Evolutionary conservation across 2,888 invertebrate genomes (phyloP).

Genomic region (Cerceris rybyensis): DNA sequence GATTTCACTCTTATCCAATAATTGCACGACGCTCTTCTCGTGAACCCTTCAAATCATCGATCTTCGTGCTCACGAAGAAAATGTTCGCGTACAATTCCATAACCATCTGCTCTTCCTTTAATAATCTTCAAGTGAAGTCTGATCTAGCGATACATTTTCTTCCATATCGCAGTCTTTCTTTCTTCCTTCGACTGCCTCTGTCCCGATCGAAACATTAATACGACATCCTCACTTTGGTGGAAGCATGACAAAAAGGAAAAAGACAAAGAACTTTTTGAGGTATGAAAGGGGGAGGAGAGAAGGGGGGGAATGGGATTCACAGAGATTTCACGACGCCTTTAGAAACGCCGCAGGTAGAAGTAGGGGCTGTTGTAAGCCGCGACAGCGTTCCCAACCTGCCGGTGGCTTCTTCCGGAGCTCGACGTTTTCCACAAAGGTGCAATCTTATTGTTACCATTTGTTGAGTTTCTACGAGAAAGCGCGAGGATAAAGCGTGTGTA

Average conservation of each 20-base stretch:
- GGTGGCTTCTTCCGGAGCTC: conserved; percentile 36
- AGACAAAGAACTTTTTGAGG: conserved; percentile 30
- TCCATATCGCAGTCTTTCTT: background rate
- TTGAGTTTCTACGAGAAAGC: conserved; percentile 27
- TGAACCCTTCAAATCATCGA: too few relatives aligned
- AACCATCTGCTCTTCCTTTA: conserved; percentile 21
- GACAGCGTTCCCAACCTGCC: conserved; percentile 34
- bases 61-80: too few relatives aligned
- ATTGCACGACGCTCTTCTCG: too few relatives aligned
- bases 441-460: conserved; percentile 44
- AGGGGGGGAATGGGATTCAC: conserved; percentile 22
- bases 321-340: conserved; percentile 20
- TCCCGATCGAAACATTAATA: conserved; percentile 34
- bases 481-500: conserved; percentile 15
- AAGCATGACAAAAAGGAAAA: conserved; percentile 15
- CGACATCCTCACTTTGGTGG: conserved; percentile 12
- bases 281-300: background rate
- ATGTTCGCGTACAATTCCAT: background rate
- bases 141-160: conserved; percentile 4
- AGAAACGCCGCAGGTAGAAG: conserved; percentile 34
- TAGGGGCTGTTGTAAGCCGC: conserved; percentile 23
- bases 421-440: conserved; percentile 31
- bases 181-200: conserved; percentile 1
- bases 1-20: too few relatives aligned
- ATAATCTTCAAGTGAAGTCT: conserved; percentile 19